phyloP scores from a whole-genome alignment of 1,140 invertebrate species.

The Globodera ellingtonae region DNA sequence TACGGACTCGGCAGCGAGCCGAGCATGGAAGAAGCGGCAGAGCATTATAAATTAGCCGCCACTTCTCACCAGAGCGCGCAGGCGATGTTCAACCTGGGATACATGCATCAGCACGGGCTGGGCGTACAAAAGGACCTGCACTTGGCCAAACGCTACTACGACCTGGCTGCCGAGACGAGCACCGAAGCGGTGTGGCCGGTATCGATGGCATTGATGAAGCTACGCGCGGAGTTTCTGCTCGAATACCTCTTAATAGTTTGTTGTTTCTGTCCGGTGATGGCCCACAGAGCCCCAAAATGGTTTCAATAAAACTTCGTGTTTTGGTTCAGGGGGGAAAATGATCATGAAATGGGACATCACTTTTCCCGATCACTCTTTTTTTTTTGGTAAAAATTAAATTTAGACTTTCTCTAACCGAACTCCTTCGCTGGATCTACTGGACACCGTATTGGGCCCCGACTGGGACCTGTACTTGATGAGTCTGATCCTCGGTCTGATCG shows the following conservation, averaged over 20 bases:
- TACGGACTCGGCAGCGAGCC: constrained; percentile 85
- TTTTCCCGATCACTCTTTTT: background rate
- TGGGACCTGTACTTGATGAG: constrained; percentile 54
- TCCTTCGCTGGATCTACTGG: constrained; percentile 40
- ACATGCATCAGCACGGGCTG: constrained; percentile 97
- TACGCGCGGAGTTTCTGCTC: constrained; percentile 69
- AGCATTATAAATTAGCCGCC: constrained; percentile 85
- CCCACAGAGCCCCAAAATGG: background rate
- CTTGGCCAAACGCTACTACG: constrained; percentile 87
- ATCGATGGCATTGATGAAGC: constrained; percentile 84
- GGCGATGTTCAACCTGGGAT: constrained; percentile 98
- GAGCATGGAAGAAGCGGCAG: constrained; percentile 88
- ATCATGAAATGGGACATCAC: background rate
- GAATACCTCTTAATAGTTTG: constrained; percentile 46
- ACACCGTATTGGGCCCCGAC: constrained; percentile 43
- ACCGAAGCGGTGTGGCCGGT: constrained; percentile 80
- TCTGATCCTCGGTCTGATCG: constrained; percentile 33
- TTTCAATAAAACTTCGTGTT: too few species aligned
- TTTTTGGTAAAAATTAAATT: background rate
- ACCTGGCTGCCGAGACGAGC: constrained; percentile 90
- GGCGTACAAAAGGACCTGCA: constrained; percentile 79
- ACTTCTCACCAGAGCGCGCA: constrained; percentile 94
- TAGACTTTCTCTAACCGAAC: constrained; percentile 32
- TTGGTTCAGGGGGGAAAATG: too few species aligned
- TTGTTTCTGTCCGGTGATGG: background rate